A percentile compares a stretch with the other conserved stretches of the same genome.
phyloP scores from a whole-genome alignment of 2,113 vertebrate species.

The Cottus gobio region DNA sequence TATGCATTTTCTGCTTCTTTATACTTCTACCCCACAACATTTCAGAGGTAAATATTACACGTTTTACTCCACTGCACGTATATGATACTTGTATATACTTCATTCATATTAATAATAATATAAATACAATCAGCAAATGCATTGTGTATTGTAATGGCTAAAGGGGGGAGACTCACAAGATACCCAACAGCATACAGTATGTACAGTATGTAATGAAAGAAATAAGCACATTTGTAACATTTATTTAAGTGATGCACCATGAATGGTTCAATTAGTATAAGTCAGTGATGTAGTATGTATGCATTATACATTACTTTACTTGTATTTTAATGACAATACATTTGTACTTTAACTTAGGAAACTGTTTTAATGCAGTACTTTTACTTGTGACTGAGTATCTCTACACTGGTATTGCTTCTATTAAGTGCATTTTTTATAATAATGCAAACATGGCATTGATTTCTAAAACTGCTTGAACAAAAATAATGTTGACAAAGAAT shows the following conservation, averaged over 20 bases:
- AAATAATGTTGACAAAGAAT: not conserved
- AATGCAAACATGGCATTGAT: not conserved
- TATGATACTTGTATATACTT: no score
- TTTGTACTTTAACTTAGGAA: not conserved
- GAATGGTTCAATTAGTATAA: not conserved
- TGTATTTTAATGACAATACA: not conserved
- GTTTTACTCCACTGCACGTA: not conserved
- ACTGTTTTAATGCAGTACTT: not conserved
- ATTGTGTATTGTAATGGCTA: not conserved
- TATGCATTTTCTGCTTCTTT: not conserved
- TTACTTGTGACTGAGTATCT: not conserved
- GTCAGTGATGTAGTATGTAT: not conserved
- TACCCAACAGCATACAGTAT: not conserved
- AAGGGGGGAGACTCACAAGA: not conserved
- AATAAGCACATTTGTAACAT: not conserved
- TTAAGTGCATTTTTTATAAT: not conserved
- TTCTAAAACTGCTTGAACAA: not conserved
- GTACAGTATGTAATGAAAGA: not conserved
- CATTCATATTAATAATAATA: not conserved
- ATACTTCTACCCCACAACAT: not conserved
- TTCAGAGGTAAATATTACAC: not conserved
- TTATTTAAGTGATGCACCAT: not conserved
- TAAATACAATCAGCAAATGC: not conserved
- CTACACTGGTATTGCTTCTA: not conserved
- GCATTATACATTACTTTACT: not conserved